phyloP scores from a whole-genome alignment of 2,888 invertebrate species.

The Orthosia incerta region DNA sequence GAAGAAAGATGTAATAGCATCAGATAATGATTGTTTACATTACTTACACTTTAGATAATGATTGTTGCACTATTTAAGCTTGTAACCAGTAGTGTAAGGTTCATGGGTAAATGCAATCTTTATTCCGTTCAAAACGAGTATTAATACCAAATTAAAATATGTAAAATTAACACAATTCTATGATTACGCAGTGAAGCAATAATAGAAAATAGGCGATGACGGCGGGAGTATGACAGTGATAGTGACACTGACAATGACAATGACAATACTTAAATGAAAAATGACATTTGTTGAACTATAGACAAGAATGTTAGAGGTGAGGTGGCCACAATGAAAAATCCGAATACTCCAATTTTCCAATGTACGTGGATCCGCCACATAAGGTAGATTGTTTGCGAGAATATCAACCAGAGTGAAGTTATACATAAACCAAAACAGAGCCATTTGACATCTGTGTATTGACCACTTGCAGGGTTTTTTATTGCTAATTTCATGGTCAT shows the following conservation, averaged over 20 bases:
- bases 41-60: too few species aligned
- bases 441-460: constrained; percentile 62
- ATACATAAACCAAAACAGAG: constrained; percentile 21
- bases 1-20: background rate
- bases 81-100: background rate
- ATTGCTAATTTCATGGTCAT: constrained; percentile 87
- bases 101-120: background rate
- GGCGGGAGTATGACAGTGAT: too few species aligned
- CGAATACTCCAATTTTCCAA: too few species aligned
- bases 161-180: background rate
- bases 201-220: background rate
- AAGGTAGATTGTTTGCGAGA: constrained; percentile 33
- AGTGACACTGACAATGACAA: background rate
- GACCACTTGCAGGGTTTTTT: constrained; percentile 67
- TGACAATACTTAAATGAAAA: background rate
- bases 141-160: constrained; percentile 6
- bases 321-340: background rate
- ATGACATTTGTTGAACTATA: constrained; percentile 2
- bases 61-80: constrained; percentile 2
- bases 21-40: constrained; percentile 29
- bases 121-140: background rate
- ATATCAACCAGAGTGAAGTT: constrained; percentile 60
- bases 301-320: constrained; percentile 11
- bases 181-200: background rate
- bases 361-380: too few species aligned